These are phyloP conservation scores for Setipinna tenuifilis DNA, from an alignment of 2,797 vertebrate species.

Conservation along the genomic window DNA sequence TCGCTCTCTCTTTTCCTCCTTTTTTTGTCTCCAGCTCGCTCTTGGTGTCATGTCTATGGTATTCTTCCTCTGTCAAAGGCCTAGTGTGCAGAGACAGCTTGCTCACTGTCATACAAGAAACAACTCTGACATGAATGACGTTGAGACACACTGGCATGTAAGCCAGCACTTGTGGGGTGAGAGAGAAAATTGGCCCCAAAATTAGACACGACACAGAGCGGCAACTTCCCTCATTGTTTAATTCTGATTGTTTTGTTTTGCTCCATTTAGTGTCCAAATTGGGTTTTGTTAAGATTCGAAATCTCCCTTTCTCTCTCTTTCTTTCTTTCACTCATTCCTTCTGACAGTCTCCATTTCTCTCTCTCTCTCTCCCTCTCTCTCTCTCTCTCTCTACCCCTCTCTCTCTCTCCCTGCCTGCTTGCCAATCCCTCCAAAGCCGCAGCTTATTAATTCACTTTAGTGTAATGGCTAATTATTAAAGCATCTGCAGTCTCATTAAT, in stretches of 20 bases:
- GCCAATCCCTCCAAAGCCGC: slow-evolving; percentile 34
- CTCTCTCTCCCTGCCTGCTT: slow-evolving; percentile 57
- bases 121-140: background rate
- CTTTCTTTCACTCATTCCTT: background rate
- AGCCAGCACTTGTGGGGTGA: background rate
- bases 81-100: background rate
- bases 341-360: background rate
- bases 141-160: background rate
- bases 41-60: background rate
- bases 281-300: background rate
- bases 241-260: slow-evolving; percentile 6
- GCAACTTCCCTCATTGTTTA: background rate
- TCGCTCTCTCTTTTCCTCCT: background rate
- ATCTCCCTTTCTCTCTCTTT: background rate
- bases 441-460: slow-evolving; percentile 17
- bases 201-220: background rate
- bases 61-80: background rate
- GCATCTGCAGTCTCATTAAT: slow-evolving; percentile 46
- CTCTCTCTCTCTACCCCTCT: slow-evolving; percentile 50
- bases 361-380: background rate
- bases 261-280: background rate
- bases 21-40: background rate
- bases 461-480: slow-evolving; percentile 45
- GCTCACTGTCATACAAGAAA: background rate
- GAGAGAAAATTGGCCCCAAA: background rate